Base-by-base conservation (phyloP, 2,888 invertebrate species). In the Gastrophysa polygoni region DNA sequence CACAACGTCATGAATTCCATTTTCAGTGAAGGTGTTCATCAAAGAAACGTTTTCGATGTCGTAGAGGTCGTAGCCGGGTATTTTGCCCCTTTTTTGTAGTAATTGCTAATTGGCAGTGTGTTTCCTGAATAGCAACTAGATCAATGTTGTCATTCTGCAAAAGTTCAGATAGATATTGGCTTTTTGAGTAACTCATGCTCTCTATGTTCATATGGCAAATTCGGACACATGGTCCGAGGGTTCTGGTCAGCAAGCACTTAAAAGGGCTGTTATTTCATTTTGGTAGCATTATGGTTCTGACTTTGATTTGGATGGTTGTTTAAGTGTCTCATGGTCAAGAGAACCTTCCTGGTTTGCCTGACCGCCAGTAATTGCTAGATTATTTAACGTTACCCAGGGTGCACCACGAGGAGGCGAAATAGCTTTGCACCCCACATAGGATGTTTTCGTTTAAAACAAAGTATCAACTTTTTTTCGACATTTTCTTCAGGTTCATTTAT, bases 11-110 rank as follows among this genome's bases (percentile, higher is more conserved):
- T 57, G 55, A 11, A 69, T 63, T 11, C 61, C 52, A 34, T 63
- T 21, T 18, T 62, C 58, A 32, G 61, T 50, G 16, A 54, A 59
- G 14, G 59, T 49, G 20, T 49, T 59, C 1, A 65, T 32, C 10
- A 60, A 55, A 49, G 43, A 58, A 6, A 63, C 60, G 34, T 66
- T 66, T 56, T 67, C 63, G 18, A 68, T 63, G 18, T 59, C 32
- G 2, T 47, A 10, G 34, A 34, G 49, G 34, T 65, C 61, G 28
- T 68, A 67, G 1, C 63, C 64, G 1, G 64, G 55, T 50, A 67
- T 63, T 28, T 58, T 60, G 10, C 61, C 57, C 21, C 56, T 57
- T 38, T 46, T 60, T 44, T 34, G 43, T 7, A 61, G 56, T 57
- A 64, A 55, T 28, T 64, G 43, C 38, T 57, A 58, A 17, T 47